Base-by-base conservation (phyloP, 1,140 invertebrate genomes). In the Ceratoteleas bidentatus region DNA sequence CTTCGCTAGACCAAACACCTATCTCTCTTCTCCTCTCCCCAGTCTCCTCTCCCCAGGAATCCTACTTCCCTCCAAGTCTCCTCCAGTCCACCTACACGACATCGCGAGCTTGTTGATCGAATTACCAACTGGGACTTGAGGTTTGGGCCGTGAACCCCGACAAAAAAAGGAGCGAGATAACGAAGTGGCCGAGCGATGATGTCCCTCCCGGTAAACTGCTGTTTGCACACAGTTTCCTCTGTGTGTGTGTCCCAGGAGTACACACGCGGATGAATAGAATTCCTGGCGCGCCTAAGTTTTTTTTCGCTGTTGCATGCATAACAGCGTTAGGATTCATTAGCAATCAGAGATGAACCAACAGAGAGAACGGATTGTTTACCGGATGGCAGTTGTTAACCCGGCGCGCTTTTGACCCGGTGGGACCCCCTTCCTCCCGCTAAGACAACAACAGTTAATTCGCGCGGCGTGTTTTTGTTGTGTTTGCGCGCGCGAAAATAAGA, bases 321-420 rank as follows among this genome's bases (percentile, higher is more conserved):
- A 91, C 88, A 91, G 87, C 78, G 87, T 91, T 91, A 91, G 90
- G 88, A 90, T 91, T 91, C 90, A 91, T 91, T 91, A 91, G 90
- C 90, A 91, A 91, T 91, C 90, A 91, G 89, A 91, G 89, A 91
- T 90, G 88, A 87, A 86, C 83, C 84, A 85, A 75, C 64, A 74
- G 77, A 64, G 82, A 69, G 82, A 77, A 65, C 74, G 84, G 84
- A 88, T 89, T 90, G 88, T 90, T 90, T 90, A 90, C 89, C 84
- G 81, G 87, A 62, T 81, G 84, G 73, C 85, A 75, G 58, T 60
- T 72, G 77, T 78, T 84, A 52, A 69, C 83, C 72, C 57, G 45
- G 47, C 72, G 32, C 36, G 36, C 36, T 72, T 75, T 73, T 83
- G 69, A 83, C 75, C 79, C 74, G 64, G 53, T 72, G 15, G 13